phyloP scores from a whole-genome alignment of 1,140 invertebrate species.

The Antheraea mylitta region DNA sequence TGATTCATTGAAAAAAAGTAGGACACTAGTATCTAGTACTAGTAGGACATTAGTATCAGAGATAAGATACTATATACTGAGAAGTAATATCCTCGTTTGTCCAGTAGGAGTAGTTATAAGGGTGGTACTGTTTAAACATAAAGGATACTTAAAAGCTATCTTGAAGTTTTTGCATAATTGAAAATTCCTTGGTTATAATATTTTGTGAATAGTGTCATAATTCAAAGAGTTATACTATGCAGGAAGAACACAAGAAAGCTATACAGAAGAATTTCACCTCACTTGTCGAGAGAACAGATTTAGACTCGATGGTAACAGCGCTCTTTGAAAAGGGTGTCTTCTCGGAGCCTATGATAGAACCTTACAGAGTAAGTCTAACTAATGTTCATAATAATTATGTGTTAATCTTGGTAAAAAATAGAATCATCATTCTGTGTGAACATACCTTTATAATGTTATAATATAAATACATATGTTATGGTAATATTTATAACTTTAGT shows the following conservation, averaged over 20 bases:
- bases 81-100: too few relatives aligned
- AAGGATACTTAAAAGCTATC: too few relatives aligned
- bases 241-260: conserved; percentile 55
- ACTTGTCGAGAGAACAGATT: conserved; percentile 65
- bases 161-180: too few relatives aligned
- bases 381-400: conserved; percentile 15
- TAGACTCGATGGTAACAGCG: conserved; percentile 56
- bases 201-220: not conserved
- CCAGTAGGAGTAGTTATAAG: too few relatives aligned
- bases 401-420: not conserved
- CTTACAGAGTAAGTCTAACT: conserved; percentile 60
- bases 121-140: too few relatives aligned
- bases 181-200: not conserved
- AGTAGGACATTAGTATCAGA: too few relatives aligned
- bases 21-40: too few relatives aligned
- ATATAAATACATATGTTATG: too few relatives aligned
- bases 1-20: not conserved
- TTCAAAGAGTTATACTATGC: conserved; percentile 36
- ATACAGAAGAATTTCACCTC: conserved; percentile 64
- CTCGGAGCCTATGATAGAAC: conserved; percentile 68
- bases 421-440: too few relatives aligned
- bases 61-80: too few relatives aligned
- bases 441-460: too few relatives aligned
- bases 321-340: conserved; percentile 72
- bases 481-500: too few relatives aligned